These are phyloP conservation scores for Hedya salicella DNA, from an alignment of 2,888 invertebrate genomes.

Conservation along the genomic window DNA sequence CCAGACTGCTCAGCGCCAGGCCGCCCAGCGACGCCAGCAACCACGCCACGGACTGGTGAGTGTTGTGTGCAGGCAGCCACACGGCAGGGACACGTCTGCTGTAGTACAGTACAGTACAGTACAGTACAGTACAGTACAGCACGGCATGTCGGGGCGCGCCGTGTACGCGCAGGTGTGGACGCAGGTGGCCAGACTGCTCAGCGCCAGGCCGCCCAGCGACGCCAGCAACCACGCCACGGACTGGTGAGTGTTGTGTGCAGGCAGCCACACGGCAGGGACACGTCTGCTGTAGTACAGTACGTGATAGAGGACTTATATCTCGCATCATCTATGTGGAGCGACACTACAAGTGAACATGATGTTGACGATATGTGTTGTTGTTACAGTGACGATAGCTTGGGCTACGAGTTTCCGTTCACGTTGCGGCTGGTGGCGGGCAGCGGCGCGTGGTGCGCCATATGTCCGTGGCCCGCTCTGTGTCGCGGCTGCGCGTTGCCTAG, in stretches of 20 bases:
- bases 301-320: no score
- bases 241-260: constrained; percentile 82
- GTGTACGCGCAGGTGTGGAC: constrained; percentile 94
- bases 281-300: no score
- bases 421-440: constrained; percentile 88
- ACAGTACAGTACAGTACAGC: no score
- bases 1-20: no score
- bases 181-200: constrained; percentile 89
- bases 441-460: constrained; percentile 88
- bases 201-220: constrained; percentile 87
- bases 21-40: no score
- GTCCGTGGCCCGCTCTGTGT: constrained; percentile 93
- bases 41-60: no score
- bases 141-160: constrained; percentile 88
- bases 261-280: no score
- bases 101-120: no score
- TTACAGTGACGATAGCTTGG: constrained; percentile 94
- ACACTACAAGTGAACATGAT: no score
- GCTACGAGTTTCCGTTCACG: constrained; percentile 96
- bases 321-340: no score
- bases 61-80: constrained; percentile 89
- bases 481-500: constrained; percentile 93
- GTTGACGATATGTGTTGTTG: neutral
- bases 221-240: constrained; percentile 92
- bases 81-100: constrained; percentile 93